Evolutionary conservation across 2,888 invertebrate genomes (phyloP), one percentile per base, ranked within the genome.

Genomic region (Melanophora roralis): DNA sequence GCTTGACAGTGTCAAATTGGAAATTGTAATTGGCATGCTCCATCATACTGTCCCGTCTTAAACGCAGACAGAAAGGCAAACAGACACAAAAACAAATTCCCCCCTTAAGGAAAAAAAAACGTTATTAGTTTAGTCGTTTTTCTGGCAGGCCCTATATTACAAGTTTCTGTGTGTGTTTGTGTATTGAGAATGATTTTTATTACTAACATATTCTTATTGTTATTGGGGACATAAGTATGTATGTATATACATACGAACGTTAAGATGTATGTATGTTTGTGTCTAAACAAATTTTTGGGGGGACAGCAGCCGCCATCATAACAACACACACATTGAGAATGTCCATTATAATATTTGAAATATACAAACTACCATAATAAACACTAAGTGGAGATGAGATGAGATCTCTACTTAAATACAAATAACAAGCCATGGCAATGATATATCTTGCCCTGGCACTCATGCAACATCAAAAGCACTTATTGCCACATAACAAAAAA

Each of bases 21-120:
- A 85, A 85, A 85, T 84, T 85, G 84, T 86, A 86, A 86, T 86
- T 86, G 86, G 85, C 86, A 84, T 86, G 86, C 85, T 84, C 79
- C 83, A 82, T 77, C 69, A 32, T 59, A 43, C 23, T 21, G 21
- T 47, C n/a, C n/a, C 6, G 27, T 6, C 6, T 27, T 3, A 5
- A 27, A 27, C 23, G 74, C 75, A 59, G 12, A 64, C 38, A 27
- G 27, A 51, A 14, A 19, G 32, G 76, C 71, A 60, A 1, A 34
- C 21, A 12, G 14, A 40, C n/a, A 51, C 62, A 67, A 47, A 47
- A 36, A 60, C 45, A 9, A 14, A 14, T 12, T 57, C n/a, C 9
- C 11, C 38, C 21, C n/a, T 11, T 47, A 53, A 45, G n/a, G 51
- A 14, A 23, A 4, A 12, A 47, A 67, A 69, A 51, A 36, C 27